Base-by-base conservation (phyloP, 2,888 invertebrate genomes). In the Standfussiana lucernea region DNA sequence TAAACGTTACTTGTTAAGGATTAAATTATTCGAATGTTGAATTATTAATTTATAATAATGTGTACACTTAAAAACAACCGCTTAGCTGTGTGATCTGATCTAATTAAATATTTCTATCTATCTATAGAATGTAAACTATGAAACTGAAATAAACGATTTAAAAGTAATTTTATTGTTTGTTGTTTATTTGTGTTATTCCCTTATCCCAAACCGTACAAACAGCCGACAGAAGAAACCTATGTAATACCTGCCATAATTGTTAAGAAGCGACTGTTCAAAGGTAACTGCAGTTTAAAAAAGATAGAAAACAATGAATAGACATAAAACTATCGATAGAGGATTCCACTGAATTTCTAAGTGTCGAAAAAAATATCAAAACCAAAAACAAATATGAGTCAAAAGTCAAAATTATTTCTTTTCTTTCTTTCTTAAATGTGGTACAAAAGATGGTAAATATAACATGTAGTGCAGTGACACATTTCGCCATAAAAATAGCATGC, bases 71-170 rank as follows among this genome's bases (percentile, higher is more conserved):
- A 91, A 92, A 94, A 84, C 85, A 92, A 94, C 91, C 94, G 95
- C 95, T 96, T 96, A 96, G 93, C 94, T 94, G 96, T 96, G 96
- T 96, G 96, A 96, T 96, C 96, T 96, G 96, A 96, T 94, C 93
- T 95, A 93, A 92, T 93, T 93, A 92, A 93, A 95, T 94, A 93
- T 94, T 94, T 95, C 93, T 95, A 93, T 95, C 93, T 94, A 95
- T 93, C 93, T 92, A 95, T 96, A 96, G 95, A 96, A 93, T 96
- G 95, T 96, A 95, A 96, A 96, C 94, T 95, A 95, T 95, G 93
- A 96, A 95, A 94, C 90, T 92, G 92, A 94, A 96, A 96, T 96
- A 96, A 96, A 96, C 93, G 90, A 94, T 94, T 88, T 94, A 93
- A 96, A 95, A 95, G 89, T 93, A 93, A 90, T 86, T 89, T 88